These are phyloP conservation scores for Danio rerio DNA, from an alignment of 2,113 vertebrate species.

Conservation along the genomic window DNA sequence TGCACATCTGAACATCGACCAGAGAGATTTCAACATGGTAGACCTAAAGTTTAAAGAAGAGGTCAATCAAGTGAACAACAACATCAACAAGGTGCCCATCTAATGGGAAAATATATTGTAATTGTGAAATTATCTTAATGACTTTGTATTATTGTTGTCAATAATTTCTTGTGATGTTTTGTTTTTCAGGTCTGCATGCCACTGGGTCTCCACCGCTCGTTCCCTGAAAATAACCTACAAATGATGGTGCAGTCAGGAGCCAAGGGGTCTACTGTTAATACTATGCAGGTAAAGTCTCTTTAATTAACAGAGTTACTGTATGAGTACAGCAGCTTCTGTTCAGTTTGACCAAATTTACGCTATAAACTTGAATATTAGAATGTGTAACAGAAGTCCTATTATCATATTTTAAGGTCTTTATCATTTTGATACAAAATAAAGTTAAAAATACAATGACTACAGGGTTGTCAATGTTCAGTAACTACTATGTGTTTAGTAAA, in stretches of 20 bases:
- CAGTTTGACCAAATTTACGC: no score
- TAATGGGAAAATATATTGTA: background rate
- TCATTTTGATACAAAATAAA: no score
- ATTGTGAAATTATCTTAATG: background rate
- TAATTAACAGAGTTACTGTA: no score
- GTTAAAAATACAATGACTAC: no score
- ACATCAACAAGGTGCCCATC: constrained; percentile 88
- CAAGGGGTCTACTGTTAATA: constrained; percentile 97
- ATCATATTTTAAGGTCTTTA: no score
- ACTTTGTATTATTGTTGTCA: background rate
- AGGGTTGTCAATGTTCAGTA: no score
- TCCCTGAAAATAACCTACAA: constrained; percentile 97
- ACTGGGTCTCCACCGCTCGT: constrained; percentile 87
- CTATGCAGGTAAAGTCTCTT: constrained; percentile 87
- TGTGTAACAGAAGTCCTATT: no score
- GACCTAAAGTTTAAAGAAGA: constrained; percentile 97
- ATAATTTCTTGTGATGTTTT: background rate
- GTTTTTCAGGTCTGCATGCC: constrained; percentile 91
- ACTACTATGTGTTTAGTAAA: no score
- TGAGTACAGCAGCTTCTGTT: no score
- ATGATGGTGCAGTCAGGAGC: constrained; percentile 98
- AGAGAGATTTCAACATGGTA: constrained; percentile 91
- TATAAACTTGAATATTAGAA: no score
- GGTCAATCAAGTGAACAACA: constrained; percentile 93
- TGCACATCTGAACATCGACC: constrained; percentile 92